Conservation (phyloP, 2,113 vertebrate genomes). For the Haliaeetus leucogaster region DNA sequence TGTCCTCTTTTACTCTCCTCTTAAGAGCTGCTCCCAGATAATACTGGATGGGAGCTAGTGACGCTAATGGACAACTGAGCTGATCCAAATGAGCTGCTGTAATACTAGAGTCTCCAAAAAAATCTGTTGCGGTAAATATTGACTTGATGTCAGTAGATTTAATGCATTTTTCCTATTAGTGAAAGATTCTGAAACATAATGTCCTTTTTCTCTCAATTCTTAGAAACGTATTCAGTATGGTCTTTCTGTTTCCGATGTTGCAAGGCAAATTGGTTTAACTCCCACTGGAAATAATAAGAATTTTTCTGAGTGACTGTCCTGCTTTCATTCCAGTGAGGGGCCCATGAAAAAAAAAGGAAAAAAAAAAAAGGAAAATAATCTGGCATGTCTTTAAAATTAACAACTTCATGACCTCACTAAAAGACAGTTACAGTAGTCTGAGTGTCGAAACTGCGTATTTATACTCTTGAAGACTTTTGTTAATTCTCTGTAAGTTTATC, state of each 20-base stretch:
- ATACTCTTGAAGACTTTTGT: not conserved
- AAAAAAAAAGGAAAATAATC: not conserved
- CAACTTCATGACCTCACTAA: not conserved
- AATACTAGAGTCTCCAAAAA: not conserved
- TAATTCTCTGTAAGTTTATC: not conserved
- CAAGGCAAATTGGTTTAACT: not conserved
- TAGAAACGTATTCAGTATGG: not conserved
- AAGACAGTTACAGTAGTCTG: not conserved
- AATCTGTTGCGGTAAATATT: fast-evolving
- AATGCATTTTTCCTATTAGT: not conserved
- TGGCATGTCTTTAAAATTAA: not conserved
- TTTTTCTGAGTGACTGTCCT: not conserved
- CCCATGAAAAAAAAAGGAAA: not conserved
- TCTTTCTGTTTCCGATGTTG: not conserved
- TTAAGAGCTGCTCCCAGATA: not conserved
- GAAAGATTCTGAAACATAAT: not conserved
- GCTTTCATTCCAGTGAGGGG: not conserved
- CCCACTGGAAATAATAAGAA: not conserved
- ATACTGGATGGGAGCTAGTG: not conserved
- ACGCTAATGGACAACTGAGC: not conserved
- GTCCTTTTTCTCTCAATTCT: not conserved
- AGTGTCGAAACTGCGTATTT: not conserved
- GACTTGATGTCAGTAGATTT: not conserved
- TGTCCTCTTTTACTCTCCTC: not conserved
- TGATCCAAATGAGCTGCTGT: not conserved